Conservation (phyloP, 23 tunicate species). For the Diplosoma virens region DNA sequence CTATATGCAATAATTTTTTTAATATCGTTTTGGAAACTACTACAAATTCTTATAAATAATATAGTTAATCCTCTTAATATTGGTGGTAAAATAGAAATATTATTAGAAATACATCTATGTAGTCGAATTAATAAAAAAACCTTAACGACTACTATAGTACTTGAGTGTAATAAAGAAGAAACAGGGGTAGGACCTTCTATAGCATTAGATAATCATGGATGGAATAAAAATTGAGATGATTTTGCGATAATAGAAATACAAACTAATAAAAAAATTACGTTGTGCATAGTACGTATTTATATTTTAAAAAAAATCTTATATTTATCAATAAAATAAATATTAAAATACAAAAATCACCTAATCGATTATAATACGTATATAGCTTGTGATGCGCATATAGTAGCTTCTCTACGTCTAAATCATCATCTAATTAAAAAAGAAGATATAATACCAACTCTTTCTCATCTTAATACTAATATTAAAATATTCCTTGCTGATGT, state of each 20-base stretch:
- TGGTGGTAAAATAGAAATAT: background rate
- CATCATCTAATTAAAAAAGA: conserved; percentile 23
- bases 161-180: conserved; percentile 18
- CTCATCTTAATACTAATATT: background rate
- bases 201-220: conserved; percentile 30
- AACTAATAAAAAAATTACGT: background rate
- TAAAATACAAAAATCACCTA: conserved; percentile 13
- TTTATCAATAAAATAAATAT: background rate
- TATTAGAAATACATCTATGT: background rate
- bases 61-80: background rate
- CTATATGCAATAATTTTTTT: conserved; percentile 12
- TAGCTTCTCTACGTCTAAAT: background rate
- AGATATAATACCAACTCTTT: conserved; percentile 14
- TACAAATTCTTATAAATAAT: background rate
- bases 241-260: conserved; percentile 13
- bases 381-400: background rate
- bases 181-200: conserved; percentile 30
- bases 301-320: background rate
- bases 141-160: conserved; percentile 22
- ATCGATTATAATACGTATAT: conserved; percentile 7
- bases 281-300: background rate
- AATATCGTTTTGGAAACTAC: background rate
- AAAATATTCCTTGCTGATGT: background rate
- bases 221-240: conserved; percentile 20
- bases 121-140: conserved; percentile 23